A percentile compares a stretch with the other conserved stretches of the same genome.
These are phyloP conservation scores for Dyspetes luteomarginatus DNA, from an alignment of 2,888 invertebrate genomes.

Conservation along the genomic window DNA sequence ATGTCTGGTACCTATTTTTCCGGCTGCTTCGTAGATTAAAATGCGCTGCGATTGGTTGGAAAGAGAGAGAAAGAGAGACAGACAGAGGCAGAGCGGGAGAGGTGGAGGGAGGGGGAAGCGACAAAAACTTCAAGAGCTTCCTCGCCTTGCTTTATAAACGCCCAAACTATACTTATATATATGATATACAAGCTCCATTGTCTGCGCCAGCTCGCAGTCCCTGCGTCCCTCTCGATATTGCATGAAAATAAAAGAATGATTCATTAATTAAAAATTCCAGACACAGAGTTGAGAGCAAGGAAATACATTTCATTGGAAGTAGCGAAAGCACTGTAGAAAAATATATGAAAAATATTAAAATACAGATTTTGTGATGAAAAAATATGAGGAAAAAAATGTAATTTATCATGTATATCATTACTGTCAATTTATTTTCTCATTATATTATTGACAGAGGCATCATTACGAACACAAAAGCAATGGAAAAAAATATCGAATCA, in stretches of 20 bases:
- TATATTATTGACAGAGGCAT: no score
- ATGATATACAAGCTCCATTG: constrained; percentile 39
- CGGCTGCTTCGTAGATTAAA: constrained; percentile 71
- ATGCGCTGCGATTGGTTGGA: constrained; percentile 68
- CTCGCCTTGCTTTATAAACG: constrained; percentile 27
- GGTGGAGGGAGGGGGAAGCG: constrained; percentile 17
- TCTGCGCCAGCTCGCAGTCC: constrained; percentile 23
- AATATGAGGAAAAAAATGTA: no score
- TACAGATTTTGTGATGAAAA: neutral
- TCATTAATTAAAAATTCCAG: constrained; percentile 63
- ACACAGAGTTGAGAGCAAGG: constrained; percentile 1
- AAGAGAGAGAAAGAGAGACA: constrained; percentile 37
- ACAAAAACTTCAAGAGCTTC: constrained; percentile 38
- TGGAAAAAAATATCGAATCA: no score
- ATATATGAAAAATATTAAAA: neutral
- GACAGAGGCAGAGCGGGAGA: constrained; percentile 40
- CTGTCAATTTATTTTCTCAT: no score
- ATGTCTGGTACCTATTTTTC: constrained; percentile 52
- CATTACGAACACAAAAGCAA: no score
- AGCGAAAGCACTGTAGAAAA: neutral
- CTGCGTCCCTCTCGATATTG: constrained; percentile 55
- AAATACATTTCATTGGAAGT: constrained; percentile 21
- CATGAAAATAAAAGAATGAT: constrained; percentile 45
- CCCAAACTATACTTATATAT: constrained; percentile 19
- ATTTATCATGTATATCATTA: no score